Conservation (phyloP, 92 coral and sea anemone species). For the Blastomussa wellsi region DNA sequence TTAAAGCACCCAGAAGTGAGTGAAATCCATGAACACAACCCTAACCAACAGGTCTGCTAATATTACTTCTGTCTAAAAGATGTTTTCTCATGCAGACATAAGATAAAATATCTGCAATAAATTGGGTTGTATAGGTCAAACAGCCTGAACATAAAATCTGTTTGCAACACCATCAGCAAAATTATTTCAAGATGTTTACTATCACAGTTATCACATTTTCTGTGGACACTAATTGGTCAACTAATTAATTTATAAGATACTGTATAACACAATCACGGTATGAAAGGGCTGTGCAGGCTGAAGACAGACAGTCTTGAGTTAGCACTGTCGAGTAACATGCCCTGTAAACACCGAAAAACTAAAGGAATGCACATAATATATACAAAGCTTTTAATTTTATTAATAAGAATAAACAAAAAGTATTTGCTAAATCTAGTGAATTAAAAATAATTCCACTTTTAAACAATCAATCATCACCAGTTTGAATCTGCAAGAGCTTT, state of each 20-base stretch:
- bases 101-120: background rate
- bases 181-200: constrained; percentile 10
- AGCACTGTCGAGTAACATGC: background rate
- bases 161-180: background rate
- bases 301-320: background rate
- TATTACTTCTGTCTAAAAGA: background rate
- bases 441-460: background rate
- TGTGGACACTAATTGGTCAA: background rate
- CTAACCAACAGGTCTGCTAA: background rate
- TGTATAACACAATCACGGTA: background rate
- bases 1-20: background rate
- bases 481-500: background rate
- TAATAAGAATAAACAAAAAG: background rate
- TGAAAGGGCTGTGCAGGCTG: background rate
- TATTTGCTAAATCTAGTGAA: background rate
- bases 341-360: background rate
- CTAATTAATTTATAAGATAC: background rate
- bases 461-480: background rate
- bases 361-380: background rate
- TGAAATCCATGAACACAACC: background rate
- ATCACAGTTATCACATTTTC: constrained; percentile 12
- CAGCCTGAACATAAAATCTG: background rate
- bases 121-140: background rate
- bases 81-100: background rate
- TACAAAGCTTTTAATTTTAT: background rate